Base-by-base conservation (phyloP, 2,888 invertebrate genomes). In the Sthenelais limicola region DNA sequence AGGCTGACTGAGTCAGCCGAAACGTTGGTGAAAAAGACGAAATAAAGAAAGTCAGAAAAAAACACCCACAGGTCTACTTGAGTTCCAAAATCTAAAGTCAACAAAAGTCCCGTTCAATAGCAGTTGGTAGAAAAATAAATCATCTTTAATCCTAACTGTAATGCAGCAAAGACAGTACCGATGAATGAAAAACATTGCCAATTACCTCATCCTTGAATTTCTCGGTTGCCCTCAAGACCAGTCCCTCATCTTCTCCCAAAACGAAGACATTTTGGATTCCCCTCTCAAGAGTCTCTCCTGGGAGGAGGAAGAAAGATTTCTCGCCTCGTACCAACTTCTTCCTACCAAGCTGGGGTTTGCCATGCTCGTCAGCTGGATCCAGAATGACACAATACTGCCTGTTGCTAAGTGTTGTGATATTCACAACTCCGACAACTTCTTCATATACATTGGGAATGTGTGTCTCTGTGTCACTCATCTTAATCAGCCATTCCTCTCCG, bases 401-500 rank as follows among this genome's bases (percentile, higher is more conserved):
- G 79, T 88, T 89, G 54, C 80, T 89, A n/a, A 90, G 81, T 0
- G 89, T 88, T 0, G 88, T 89, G 69, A 90, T 89, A 71, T 86
- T 81, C 15, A 88, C 86, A 9, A 87, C 85, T 35, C 87, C 88
- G 12, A 88, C 83, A 7, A 89, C 87, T 85, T 88, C 85, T 81
- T 89, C 89, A 79, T 90, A 89, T 0, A 90, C 89, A 75, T 85
- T 85, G n/a, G 90, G 90, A 73, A 90, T 90, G 79, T 89, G 89
- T 18, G 89, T 88, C 74, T 90, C 89, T 15, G 88, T 87, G 78
- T 89, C 89, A 4, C 81, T 76, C 81, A 88, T 82, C 30, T 86
- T 89, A 56, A 90, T 86, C 58, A 90, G 78, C 89, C 90, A 90
- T 80, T 90, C 89, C 75, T 89, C 90, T 47, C 90, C 90, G 76